Evolutionary conservation across 2,113 vertebrate species (phyloP), one percentile per base, ranked within the genome.

Genomic region (Gallinago undulata): DNA sequence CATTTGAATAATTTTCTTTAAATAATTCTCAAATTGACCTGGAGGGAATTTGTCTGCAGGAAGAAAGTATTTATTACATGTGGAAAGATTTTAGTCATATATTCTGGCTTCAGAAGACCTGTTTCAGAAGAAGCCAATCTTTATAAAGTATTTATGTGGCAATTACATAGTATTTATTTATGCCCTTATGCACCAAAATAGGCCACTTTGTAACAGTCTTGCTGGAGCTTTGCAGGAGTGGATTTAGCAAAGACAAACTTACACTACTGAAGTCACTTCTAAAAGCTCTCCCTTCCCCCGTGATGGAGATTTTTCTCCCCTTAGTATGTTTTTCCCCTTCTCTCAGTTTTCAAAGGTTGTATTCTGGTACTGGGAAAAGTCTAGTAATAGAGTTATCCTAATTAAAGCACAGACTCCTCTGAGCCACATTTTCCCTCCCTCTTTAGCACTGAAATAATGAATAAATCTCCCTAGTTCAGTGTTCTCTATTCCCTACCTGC

Each of bases 11-110:
- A 62, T 68, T 93, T 96, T 75, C 50, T 59, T 82, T 86, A 77
- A 91, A 93, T 83, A 85, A 90, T 77, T 56, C 27, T 84, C 68
- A 84, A 84, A 90, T 45, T 77, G 57, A 92, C n/a, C 41, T 47
- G 31, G 59, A 77, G 37, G 70, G 9, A 22, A 62, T 84, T 72
- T 72, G 10, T 59, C 5, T 6, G 22, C 30, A 66, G 84, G n/a
- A 83, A 75, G 30, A 66, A 31, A 67, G 18, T 67, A 87, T 47
- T 91, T 78, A 60, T 84, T 53, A 69, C 24, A 43, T 0, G 2
- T 75, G 48, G n/a, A 73, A 82, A 83, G 48, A 60, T 90, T 82
- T 91, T 82, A 48, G 73, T 79, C 11, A 11, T 43, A 19, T 39
- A 17, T 67, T 80, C 73, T 62, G 57, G 10, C 45, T 95, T 87